Evolutionary conservation across 2,797 vertebrate species (phyloP).

Genomic region (Cynopterus sphinx): DNA sequence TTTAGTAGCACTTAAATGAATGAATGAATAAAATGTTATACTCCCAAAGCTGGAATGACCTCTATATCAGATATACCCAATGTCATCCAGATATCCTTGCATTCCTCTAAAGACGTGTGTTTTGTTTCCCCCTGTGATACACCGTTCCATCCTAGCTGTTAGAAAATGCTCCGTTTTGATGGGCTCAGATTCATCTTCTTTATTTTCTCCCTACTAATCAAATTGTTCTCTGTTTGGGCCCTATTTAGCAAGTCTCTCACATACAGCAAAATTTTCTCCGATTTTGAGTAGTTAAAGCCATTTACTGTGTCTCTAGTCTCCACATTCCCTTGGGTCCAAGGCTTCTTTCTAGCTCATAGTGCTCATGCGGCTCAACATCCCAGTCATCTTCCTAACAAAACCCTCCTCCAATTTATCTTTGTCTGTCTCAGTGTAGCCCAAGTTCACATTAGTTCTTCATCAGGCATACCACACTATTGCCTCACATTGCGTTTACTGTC

Average conservation of each 20-base stretch:
- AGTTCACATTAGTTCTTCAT: not conserved
- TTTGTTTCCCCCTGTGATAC: not conserved
- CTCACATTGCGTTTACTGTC: not conserved
- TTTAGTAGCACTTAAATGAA: slow-evolving; percentile 16
- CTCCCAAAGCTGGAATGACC: not conserved
- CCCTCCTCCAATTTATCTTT: not conserved
- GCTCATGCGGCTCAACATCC: not conserved
- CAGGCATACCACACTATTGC: not conserved
- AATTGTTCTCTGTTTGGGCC: not conserved
- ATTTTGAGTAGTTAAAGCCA: slow-evolving; percentile 23
- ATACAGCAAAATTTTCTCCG: not conserved
- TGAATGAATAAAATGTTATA: not conserved
- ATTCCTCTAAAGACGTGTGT: not conserved
- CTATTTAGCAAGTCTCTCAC: not conserved
- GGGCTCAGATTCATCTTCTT: not conserved
- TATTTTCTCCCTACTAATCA: not conserved
- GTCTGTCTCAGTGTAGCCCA: not conserved
- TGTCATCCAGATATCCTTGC: not conserved
- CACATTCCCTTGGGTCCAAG: not conserved
- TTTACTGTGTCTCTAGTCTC: not conserved
- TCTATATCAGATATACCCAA: not conserved
- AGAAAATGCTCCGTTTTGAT: not conserved
- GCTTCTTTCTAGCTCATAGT: not conserved
- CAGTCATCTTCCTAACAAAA: not conserved
- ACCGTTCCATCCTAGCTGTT: not conserved